Evolutionary conservation across 2,888 invertebrate species (phyloP), one percentile per base, ranked within the genome.

Genomic region (Anthrax anthrax): DNA sequence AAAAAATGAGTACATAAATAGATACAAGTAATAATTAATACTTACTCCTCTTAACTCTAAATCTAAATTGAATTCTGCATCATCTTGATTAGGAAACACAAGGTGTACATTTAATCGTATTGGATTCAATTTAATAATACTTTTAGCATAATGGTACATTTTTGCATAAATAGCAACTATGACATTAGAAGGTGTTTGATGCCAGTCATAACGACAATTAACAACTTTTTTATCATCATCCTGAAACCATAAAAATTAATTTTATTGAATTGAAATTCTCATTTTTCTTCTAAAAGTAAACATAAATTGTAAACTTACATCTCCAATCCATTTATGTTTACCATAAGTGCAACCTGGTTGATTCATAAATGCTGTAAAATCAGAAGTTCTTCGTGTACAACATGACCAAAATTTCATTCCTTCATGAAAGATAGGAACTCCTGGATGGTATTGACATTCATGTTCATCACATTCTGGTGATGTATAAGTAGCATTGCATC

Each of bases 371-470:
- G 77, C 78, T 47, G 86, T 78, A 63, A 99, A 99, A 63, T 99
- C 97, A 1, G 89, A 82, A 0, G 97, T 97, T 60, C 83, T 80
- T 59, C 83, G 84, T 57, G 85, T 80, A 61, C 98, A 98, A 62
- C 98, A 99, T 0, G 92, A 85, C 96, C 96, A 97, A 67, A 80
- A 97, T 64, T 97, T 97, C 63, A 95, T 71, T 1, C 95, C 96
- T 71, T 97, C 96, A 58, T 97, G 96, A 65, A 97, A 97, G 43
- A 97, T 77, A 0, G 96, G 91, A 37, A 74, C 75, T 1, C 96
- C 96, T 1, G 90, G 81, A 70, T 97, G 96, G 67, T 85, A 73
- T 41, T 72, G 71, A 62, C 96, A 96, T 43, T 72, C 63, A 17
- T 72, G 71, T 4, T 71, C 61, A 56, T 84, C 75, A 14, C 76